Conservation (phyloP, 2,888 invertebrate genomes). For the Meiosimyza platycephala region DNA sequence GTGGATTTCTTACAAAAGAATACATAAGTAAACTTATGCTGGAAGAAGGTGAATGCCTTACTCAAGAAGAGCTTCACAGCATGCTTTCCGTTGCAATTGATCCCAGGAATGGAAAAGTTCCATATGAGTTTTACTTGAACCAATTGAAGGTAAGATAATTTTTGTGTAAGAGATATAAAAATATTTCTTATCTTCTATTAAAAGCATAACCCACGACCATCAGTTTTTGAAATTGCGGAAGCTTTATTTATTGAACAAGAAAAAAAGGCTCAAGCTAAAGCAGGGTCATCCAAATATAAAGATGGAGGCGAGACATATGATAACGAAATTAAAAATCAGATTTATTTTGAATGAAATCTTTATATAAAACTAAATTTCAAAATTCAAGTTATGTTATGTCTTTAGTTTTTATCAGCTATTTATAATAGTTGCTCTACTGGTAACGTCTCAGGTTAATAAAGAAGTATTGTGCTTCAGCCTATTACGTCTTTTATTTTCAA, state of each 20-base stretch:
- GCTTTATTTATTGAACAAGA: conserved; percentile 42
- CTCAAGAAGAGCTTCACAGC: conserved; percentile 89
- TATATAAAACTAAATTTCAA: too few species aligned
- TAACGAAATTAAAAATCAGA: too few species aligned
- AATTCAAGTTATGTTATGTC: too few species aligned
- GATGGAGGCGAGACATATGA: not conserved
- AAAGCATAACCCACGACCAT: conserved; percentile 47
- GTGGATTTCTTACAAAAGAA: conserved; percentile 81
- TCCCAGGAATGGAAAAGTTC: conserved; percentile 81
- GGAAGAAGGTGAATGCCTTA: conserved; percentile 92
- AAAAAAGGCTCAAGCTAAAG: conserved; percentile 36
- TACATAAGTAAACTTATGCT: conserved; percentile 82
- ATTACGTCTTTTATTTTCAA: too few species aligned
- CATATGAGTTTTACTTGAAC: conserved; percentile 89
- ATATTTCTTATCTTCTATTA: conserved; percentile 10
- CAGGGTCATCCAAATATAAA: conserved; percentile 25
- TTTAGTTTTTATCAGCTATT: too few species aligned
- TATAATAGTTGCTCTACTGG: too few species aligned
- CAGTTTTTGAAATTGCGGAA: conserved; percentile 49
- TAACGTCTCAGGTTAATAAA: too few species aligned
- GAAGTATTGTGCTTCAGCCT: too few species aligned
- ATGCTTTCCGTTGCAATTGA: conserved; percentile 90
- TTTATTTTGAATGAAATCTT: too few species aligned
- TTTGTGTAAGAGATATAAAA: conserved; percentile 7
- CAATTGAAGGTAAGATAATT: conserved; percentile 77